phyloP scores from a whole-genome alignment of 37 sponge, comb jelly and placozoan species.

The Halisarca cf. caerulea region DNA sequence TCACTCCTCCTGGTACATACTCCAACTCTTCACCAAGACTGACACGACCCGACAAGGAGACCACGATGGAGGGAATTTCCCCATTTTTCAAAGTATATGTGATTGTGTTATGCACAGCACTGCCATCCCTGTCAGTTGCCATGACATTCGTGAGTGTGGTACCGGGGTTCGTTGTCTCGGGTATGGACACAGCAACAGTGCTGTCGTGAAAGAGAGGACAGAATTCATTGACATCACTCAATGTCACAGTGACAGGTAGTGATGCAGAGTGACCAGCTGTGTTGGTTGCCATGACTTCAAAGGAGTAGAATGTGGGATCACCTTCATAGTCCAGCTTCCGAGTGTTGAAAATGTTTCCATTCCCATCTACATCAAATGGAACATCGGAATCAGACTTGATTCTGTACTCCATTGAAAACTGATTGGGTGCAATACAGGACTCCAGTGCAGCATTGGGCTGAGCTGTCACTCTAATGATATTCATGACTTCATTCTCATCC shows the following conservation, averaged over 20 bases:
- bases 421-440: conserved; percentile 37
- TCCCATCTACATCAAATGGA: conserved; percentile 44
- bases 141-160: conserved; percentile 4
- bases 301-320: conserved; percentile 30
- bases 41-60: conserved; percentile 9
- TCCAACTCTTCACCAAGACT: conserved; percentile 29
- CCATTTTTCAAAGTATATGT: neutral
- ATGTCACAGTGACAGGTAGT: conserved; percentile 38
- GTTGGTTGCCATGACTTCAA: conserved; percentile 51
- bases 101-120: neutral
- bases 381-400: neutral
- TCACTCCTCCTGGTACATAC: conserved; percentile 39
- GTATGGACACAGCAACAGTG: neutral
- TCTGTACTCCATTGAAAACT: conserved; percentile 21
- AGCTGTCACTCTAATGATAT: conserved; percentile 22
- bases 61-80: neutral
- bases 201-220: conserved; percentile 42
- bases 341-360: conserved; percentile 33
- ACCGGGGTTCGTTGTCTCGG: conserved; percentile 30
- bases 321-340: conserved; percentile 43
- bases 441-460: conserved; percentile 23
- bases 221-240: conserved; percentile 72
- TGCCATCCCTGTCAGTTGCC: conserved; percentile 56
- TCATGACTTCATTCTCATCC: neutral
- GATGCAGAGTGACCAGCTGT: conserved; percentile 19